Evolutionary conservation across 2,888 invertebrate species (phyloP).

Genomic region (Caradrina clavipalpis): DNA sequence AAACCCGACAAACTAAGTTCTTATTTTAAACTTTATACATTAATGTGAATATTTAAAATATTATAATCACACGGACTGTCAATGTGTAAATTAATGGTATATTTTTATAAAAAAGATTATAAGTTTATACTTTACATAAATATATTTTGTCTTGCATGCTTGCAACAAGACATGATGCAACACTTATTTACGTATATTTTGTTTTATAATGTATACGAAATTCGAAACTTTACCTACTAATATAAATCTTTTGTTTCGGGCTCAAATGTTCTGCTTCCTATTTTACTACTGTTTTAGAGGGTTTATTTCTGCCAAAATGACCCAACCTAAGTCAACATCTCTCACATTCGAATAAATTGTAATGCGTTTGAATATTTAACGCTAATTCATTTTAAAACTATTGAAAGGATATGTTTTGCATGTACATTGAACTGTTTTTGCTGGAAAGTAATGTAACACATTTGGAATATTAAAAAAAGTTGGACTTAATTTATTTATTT

Average conservation of each 20-base stretch:
- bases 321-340: too few relatives aligned
- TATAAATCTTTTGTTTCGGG: conserved; percentile 2
- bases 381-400: too few relatives aligned
- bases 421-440: too few relatives aligned
- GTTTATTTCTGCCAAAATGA: too few relatives aligned
- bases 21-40: background rate
- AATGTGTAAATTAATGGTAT: conserved; percentile 19
- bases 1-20: background rate
- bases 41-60: background rate
- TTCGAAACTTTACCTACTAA: background rate
- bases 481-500: too few relatives aligned
- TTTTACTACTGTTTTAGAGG: background rate
- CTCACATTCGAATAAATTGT: too few relatives aligned
- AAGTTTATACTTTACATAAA: background rate
- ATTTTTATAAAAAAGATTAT: conserved; percentile 17
- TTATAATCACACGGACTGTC: conserved; percentile 1
- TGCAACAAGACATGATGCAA: background rate
- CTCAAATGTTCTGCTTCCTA: conserved; percentile 5
- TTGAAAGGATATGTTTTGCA: too few relatives aligned
- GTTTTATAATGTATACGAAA: conserved; percentile 20
- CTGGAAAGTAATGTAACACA: too few relatives aligned
- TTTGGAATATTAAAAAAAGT: too few relatives aligned
- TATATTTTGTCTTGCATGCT: conserved; percentile 3
- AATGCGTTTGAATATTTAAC: too few relatives aligned
- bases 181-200: conserved; percentile 21